phyloP scores from a whole-genome alignment of 2,797 vertebrate species.

The Diglossa cyanea region DNA sequence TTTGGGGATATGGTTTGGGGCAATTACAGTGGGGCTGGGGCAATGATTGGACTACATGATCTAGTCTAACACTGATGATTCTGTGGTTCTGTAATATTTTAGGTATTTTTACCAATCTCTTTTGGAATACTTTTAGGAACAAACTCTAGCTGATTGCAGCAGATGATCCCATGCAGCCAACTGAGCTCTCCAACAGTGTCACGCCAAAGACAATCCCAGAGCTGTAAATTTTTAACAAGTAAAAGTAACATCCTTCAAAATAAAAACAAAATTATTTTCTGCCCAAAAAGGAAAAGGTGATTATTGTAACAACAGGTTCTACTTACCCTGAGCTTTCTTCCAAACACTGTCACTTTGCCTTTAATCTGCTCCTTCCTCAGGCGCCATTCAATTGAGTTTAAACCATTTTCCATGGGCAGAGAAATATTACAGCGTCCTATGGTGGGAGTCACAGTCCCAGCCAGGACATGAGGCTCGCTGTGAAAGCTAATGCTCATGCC shows the following conservation, averaged over 20 bases:
- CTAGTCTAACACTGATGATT: not conserved
- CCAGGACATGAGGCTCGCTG: constrained; percentile 96
- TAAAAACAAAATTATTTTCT: not conserved
- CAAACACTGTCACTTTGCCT: constrained; percentile 97
- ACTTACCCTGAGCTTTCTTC: constrained; percentile 96
- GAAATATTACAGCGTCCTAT: constrained; percentile 99
- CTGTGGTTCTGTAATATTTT: not conserved
- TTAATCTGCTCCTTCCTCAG: constrained; percentile 97
- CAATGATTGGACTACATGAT: not conserved
- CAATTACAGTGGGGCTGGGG: not conserved
- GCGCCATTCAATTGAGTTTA: constrained; percentile 99
- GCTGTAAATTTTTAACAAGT: not conserved
- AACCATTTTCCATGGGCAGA: constrained; percentile 94
- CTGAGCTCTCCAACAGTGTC: not conserved
- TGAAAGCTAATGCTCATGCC: constrained; percentile 99
- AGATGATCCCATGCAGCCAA: not conserved
- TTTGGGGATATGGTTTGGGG: not conserved
- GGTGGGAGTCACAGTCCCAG: constrained; percentile 95
- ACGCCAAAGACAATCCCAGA: not conserved
- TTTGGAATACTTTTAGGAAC: not conserved
- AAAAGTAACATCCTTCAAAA: not conserved
- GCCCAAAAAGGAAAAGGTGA: not conserved
- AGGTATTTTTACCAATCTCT: not conserved
- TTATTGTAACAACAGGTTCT: not conserved
- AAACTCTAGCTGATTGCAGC: not conserved